A percentile compares a stretch with the other conserved stretches of the same genome.
Evolutionary conservation across 2,888 invertebrate species (phyloP).

Genomic region (Drosophila hamatofila): DNA sequence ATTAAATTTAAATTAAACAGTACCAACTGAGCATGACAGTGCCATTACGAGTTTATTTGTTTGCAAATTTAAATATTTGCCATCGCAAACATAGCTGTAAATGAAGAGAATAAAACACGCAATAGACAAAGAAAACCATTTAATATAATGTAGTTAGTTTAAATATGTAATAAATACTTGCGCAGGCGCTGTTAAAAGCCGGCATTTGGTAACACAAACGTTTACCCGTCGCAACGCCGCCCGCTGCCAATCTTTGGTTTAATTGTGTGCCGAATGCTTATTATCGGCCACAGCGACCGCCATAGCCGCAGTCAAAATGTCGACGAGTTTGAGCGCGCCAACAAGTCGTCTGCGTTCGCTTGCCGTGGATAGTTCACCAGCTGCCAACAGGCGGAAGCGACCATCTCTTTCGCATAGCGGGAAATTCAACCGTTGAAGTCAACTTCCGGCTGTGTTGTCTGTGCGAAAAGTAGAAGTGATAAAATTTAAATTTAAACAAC

Average conservation of each 20-base stretch:
- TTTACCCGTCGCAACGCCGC: not conserved
- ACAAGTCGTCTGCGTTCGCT: constrained; percentile 77
- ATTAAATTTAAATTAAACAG: constrained; percentile 1
- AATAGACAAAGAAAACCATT: not conserved
- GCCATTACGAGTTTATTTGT: not conserved
- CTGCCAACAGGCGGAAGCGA: constrained; percentile 54
- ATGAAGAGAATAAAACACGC: too few relatives aligned
- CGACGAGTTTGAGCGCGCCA: constrained; percentile 69
- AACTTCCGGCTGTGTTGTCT: constrained; percentile 62
- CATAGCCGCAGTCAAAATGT: constrained; percentile 34
- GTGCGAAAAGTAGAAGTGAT: constrained; percentile 43
- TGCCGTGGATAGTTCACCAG: constrained; percentile 57
- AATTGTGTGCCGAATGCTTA: constrained; percentile 33
- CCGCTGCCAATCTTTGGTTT: constrained; percentile 17
- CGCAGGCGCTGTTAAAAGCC: constrained; percentile 57
- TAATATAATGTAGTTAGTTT: not conserved
- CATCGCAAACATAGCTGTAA: not conserved
- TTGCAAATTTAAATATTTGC: not conserved
- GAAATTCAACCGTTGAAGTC: constrained; percentile 63
- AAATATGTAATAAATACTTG: constrained; percentile 19
- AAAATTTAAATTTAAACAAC: constrained; percentile 45
- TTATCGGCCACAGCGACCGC: constrained; percentile 22
- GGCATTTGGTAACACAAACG: constrained; percentile 49
- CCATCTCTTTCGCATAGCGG: constrained; percentile 44
- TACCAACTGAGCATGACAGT: constrained; percentile 23